Evolutionary conservation across 1,140 invertebrate species (phyloP), one percentile per base, ranked within the genome.

Genomic region (Heliconius eleuchia): DNA sequence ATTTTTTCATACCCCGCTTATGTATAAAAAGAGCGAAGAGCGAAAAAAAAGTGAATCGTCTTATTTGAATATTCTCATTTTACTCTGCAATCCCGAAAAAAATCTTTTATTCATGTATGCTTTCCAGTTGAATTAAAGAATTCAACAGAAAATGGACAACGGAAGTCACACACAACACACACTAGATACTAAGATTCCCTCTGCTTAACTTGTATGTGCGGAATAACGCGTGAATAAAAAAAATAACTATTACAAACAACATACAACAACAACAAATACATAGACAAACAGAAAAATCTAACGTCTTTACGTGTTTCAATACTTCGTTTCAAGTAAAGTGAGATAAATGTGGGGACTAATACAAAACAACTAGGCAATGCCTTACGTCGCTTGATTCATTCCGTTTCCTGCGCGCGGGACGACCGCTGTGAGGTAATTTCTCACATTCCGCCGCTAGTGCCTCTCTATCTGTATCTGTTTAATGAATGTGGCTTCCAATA

Each of bases 361-460:
- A 73, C 76, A 78, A 66, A 80, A 81, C 73, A 78, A 79, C 66
- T 27, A 60, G 76, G 74, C 71, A 52, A 55, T 66, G 46, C 30
- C 60, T 60, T 30, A 74, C 66, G 74, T 60, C 71, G 74, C 70
- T 73, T 82, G 80, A 82, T 79, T 82, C 76, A 82, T 82, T 74
- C 57, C 57, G 46, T 74, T 79, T 79, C 73, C 78, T 74, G 74
- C 39, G 42, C 74, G 18, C n/a, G 73, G 72, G 39, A 74, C 73
- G 52, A 50, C 71, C 34, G 37, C 71, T 52, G 74, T 8, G 46
- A 42, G 18, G 60, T 79, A 79, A 79, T 79, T 39, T 52, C 55
- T 70, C 60, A 73, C 37, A 71, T 74, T 70, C 73, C 73, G 77
- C 60, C 60, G 52, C 57, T n/a, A 76, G 74, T 71, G 71, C 13